Base-by-base conservation (phyloP, 2,888 invertebrate genomes). In the Lagria hirta region DNA sequence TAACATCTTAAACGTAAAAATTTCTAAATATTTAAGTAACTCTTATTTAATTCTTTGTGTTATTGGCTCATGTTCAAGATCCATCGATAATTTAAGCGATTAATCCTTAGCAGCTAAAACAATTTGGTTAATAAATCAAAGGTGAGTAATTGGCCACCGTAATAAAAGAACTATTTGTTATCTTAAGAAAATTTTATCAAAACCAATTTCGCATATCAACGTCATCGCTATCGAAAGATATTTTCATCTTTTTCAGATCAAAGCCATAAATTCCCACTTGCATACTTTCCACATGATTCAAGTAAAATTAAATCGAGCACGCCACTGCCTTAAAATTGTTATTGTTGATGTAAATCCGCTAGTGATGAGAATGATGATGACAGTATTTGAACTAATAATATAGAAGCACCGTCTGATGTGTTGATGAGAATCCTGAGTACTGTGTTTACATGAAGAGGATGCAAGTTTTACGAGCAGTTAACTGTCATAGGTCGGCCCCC, bases 381-480 rank as follows among this genome's bases (percentile, higher is more conserved):
- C 4, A 18, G 18, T 18, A 6, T 18, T 6, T 6, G 18, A 18
- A 6, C n/a, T n/a, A n/a, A n/a, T n/a, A n/a, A 18, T 6, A 6
- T 18, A 7, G 5, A n/a, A 8, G 30, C 40, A 41, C 41, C 32
- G 23, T 41, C 41, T 41, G n/a, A 33, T 5, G 26, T 13, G 4
- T 11, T 14, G 4, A 30, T 30, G 11, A 11, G 26, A 6, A 16
- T 29, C 20, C 5, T 18, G 20, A 6, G 20, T n/a, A 18, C 6
- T 44, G 37, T 42, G 47, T 51, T 49, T 44, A 41, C 41, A 48
- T 51, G 36, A 36, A 35, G 36, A 36, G 54, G 38, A 47, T 52
- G 43, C 46, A 48, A 48, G n/a, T 51, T 59, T 60, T 58, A 59
- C 55, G 58, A 59, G 54, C 55, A 54, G 55, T 57, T 58, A 56